Evolutionary conservation across 2,888 invertebrate species (phyloP).

Genomic region (Lithophane socia): DNA sequence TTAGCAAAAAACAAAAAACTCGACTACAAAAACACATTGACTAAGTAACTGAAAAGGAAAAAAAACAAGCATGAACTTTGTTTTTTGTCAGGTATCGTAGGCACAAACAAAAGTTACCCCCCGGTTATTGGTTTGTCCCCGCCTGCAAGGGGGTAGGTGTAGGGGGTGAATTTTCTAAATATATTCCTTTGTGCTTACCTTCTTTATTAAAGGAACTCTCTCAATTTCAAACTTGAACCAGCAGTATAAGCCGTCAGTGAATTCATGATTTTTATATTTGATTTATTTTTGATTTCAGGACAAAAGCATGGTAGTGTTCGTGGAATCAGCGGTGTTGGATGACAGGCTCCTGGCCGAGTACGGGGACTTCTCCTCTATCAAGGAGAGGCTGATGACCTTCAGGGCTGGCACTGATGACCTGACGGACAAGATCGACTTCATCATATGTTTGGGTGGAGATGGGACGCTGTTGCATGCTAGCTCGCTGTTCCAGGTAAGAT

Average conservation of each 20-base stretch:
- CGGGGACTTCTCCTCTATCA: conserved; percentile 93
- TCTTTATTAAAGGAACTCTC: background rate
- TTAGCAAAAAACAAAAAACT: no score
- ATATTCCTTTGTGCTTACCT: background rate
- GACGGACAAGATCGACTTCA: conserved; percentile 99
- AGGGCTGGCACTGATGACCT: conserved; percentile 98
- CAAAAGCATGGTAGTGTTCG: conserved; percentile 98
- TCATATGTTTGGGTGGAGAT: conserved; percentile 98
- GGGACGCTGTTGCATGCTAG: conserved; percentile 99
- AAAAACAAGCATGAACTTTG: no score
- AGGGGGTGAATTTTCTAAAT: background rate
- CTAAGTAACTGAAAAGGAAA: no score
- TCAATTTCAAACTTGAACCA: background rate
- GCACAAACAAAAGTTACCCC: no score
- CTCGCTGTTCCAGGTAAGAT: conserved; percentile 92
- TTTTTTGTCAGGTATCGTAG: no score
- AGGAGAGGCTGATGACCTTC: conserved; percentile 96
- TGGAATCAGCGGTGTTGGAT: conserved; percentile 97
- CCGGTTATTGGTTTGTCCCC: no score
- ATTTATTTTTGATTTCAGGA: conserved; percentile 91
- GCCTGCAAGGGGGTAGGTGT: no score
- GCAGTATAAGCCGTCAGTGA: background rate
- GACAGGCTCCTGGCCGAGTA: conserved; percentile 95
- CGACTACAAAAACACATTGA: no score
- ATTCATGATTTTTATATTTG: background rate